Percentiles rank a stretch among this genome's conserved stretches.
These are phyloP conservation scores for Oryzias javanicus DNA, from an alignment of 2,113 vertebrate genomes.

Conservation along the genomic window DNA sequence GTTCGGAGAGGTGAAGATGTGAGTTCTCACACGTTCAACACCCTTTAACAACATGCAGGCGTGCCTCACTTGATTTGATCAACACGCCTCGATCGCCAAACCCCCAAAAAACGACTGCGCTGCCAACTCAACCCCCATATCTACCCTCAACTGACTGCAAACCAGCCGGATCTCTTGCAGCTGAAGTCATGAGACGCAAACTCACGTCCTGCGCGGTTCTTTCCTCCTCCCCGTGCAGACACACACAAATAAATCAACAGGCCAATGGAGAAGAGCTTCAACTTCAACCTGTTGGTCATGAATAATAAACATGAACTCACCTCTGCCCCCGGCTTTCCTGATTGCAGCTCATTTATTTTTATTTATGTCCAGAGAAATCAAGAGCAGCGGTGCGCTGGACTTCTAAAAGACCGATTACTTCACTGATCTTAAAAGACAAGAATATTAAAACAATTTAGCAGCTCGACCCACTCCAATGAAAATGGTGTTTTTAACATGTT, in stretches of 20 bases:
- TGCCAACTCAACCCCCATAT: neutral
- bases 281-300: conserved; percentile 3
- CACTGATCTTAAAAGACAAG: neutral
- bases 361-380: conserved; percentile 14
- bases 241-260: conserved; percentile 7
- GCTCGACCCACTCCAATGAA: no score
- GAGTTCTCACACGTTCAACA: neutral
- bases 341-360: conserved; percentile 31
- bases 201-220: conserved; percentile 27
- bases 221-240: conserved; percentile 14
- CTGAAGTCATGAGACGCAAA: conserved; percentile 58
- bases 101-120: neutral
- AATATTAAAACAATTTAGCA: neutral
- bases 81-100: no score
- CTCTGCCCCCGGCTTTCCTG: neutral
- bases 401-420: conserved; percentile 2
- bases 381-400: neutral
- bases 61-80: no score
- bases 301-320: conserved; percentile 17
- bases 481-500: no score
- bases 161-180: conserved; percentile 35
- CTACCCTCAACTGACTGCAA: conserved; percentile 1
- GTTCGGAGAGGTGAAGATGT: conserved; percentile 1
- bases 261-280: conserved; percentile 12
- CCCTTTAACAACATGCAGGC: no score